Conservation (phyloP, 1,140 invertebrate species). For the Coenobita brevimanus region DNA sequence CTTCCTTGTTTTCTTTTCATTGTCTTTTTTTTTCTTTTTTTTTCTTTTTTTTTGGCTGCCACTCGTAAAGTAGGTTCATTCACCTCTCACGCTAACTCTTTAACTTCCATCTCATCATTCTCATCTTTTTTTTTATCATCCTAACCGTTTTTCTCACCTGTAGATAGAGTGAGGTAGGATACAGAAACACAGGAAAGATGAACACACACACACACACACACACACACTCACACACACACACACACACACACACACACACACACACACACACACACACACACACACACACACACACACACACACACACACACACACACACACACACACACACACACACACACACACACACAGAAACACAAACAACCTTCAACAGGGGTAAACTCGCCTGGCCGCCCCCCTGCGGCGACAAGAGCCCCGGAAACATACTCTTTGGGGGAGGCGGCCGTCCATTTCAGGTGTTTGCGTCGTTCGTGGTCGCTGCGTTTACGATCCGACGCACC, state of each 20-base stretch:
- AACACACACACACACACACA: no score
- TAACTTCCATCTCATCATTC: neutral
- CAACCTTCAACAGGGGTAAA: no score
- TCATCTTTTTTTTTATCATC: neutral
- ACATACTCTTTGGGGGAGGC: conserved; percentile 20
- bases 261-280: neutral
- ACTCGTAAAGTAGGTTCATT: neutral
- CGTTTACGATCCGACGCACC: conserved; percentile 47
- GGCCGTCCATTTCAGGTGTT: conserved; percentile 55
- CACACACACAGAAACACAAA: no score
- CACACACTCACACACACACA: no score
- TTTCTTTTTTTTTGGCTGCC: neutral
- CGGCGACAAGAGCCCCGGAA: conserved; percentile 47
- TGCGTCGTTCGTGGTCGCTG: conserved; percentile 10
- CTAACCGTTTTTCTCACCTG: neutral
- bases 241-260: no score
- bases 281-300: no score
- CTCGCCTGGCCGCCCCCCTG: neutral
- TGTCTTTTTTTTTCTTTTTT: neutral
- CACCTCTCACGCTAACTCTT: no score
- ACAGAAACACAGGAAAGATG: no score
- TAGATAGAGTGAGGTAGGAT: no score
- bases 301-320: no score
- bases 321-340: no score
- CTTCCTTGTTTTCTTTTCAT: neutral